Evolutionary conservation across 2,888 invertebrate genomes (phyloP).

Genomic region (Hofmannophila pseudospretella): DNA sequence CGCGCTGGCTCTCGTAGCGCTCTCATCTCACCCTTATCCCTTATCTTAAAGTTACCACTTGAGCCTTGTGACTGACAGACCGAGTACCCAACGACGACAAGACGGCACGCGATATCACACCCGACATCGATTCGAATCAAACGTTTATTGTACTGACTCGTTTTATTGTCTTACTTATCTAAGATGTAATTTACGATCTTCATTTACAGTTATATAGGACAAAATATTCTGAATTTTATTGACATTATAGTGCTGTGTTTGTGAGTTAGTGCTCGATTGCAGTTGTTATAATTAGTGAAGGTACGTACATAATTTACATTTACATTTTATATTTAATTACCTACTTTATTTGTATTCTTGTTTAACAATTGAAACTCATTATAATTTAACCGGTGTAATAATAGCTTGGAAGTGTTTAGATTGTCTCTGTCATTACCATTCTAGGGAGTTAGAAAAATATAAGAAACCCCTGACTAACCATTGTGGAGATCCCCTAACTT

Average conservation of each 20-base stretch:
- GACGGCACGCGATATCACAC: conserved; percentile 29
- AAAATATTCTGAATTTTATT: conserved; percentile 17
- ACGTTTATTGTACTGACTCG: conserved; percentile 29
- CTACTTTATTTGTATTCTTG: background rate
- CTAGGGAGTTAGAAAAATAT: too few relatives aligned
- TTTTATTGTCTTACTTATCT: conserved; percentile 29
- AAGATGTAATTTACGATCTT: conserved; percentile 32
- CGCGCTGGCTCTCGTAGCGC: conserved; percentile 21
- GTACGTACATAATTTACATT: background rate
- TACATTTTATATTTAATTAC: too few relatives aligned
- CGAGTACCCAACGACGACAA: conserved; percentile 21
- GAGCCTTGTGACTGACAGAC: conserved; percentile 47
- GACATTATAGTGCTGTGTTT: conserved; percentile 23
- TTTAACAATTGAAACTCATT: too few relatives aligned
- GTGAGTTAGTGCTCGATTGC: conserved; percentile 19
- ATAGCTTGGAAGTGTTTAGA: too few relatives aligned
- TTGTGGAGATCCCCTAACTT: too few relatives aligned
- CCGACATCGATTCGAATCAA: conserved; percentile 36
- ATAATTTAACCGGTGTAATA: too few relatives aligned
- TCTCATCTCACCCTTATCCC: conserved; percentile 50
- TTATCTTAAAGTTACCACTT: conserved; percentile 45
- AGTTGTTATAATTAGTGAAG: background rate
- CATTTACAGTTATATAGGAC: conserved; percentile 21
- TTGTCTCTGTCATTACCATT: too few relatives aligned
- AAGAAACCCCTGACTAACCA: too few relatives aligned